Percentiles rank a stretch among this genome's conserved stretches.
Conservation (phyloP, 23 tunicate species). For the Clavelina lepadiformis region DNA sequence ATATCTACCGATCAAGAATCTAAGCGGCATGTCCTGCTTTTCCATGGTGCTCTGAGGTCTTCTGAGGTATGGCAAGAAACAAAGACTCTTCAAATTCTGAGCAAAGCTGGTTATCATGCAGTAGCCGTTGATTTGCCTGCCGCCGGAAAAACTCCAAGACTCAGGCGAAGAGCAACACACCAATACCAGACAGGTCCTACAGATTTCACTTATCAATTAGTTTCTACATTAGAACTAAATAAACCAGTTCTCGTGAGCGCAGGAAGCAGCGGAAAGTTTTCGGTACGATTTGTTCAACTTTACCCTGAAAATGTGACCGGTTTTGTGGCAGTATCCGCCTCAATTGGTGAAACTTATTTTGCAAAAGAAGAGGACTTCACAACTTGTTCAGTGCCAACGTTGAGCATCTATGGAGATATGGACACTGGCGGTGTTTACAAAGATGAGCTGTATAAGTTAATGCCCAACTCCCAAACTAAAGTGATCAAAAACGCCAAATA, state of each 20-base stretch:
- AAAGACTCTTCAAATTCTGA: slow-evolving; percentile 28
- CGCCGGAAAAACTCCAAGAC: slow-evolving; percentile 44
- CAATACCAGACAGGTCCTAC: background rate
- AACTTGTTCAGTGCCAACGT: slow-evolving; percentile 16
- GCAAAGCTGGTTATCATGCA: slow-evolving; percentile 37
- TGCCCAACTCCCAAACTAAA: slow-evolving; percentile 13
- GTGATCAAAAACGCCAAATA: slow-evolving; percentile 43
- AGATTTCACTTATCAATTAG: slow-evolving; percentile 18
- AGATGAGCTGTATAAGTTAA: background rate
- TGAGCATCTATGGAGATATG: slow-evolving; percentile 55
- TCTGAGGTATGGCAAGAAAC: slow-evolving; percentile 52
- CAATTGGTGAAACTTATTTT: slow-evolving; percentile 5
- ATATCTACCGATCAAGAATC: too few species aligned
- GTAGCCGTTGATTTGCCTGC: slow-evolving; percentile 89
- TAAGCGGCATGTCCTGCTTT: slow-evolving; percentile 51
- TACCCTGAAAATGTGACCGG: slow-evolving; percentile 17
- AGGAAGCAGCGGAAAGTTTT: slow-evolving; percentile 57
- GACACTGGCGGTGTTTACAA: slow-evolving; percentile 13
- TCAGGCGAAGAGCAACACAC: too few species aligned
- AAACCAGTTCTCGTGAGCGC: slow-evolving; percentile 56
- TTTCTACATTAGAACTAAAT: background rate
- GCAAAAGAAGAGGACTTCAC: slow-evolving; percentile 14
- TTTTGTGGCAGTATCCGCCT: slow-evolving; percentile 57
- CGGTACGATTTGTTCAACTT: slow-evolving; percentile 40
- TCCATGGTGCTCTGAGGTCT: slow-evolving; percentile 71